phyloP scores from a whole-genome alignment of 2,113 vertebrate species.

The Pachyramphus minor region DNA sequence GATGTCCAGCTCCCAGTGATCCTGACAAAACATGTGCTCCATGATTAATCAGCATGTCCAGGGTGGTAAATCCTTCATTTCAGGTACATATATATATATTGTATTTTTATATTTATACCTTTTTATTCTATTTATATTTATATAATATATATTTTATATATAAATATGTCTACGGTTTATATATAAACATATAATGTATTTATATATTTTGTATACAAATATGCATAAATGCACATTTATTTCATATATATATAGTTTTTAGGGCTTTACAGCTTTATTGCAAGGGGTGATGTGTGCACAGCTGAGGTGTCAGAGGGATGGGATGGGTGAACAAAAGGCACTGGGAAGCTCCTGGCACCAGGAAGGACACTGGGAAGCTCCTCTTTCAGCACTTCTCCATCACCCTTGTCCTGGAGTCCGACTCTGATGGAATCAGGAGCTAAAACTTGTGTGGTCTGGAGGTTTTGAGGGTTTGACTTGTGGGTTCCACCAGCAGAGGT shows the following conservation, averaged over 20 bases:
- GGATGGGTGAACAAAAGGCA: rapidly evolving
- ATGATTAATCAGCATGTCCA: background rate
- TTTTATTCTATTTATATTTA: too few relatives aligned
- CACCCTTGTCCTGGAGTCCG: background rate
- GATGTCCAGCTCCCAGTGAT: background rate
- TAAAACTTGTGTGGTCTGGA: rapidly evolving
- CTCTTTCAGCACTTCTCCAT: background rate
- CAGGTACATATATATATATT: too few relatives aligned
- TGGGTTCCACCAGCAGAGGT: background rate
- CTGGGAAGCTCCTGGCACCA: background rate
- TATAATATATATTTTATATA: too few relatives aligned
- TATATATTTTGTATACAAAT: too few relatives aligned
- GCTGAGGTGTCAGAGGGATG: background rate
- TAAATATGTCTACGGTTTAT: too few relatives aligned
- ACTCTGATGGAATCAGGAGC: background rate
- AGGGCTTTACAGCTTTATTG: background rate
- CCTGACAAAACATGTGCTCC: background rate
- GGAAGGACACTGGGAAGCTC: background rate
- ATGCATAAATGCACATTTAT: background rate
- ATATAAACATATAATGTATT: too few relatives aligned
- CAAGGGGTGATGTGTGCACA: background rate
- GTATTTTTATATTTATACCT: too few relatives aligned
- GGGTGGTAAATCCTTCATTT: background rate
- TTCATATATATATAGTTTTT: background rate
- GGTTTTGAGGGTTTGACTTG: background rate